A percentile compares a stretch with the other conserved stretches of the same genome.
phyloP scores from a whole-genome alignment of 1,140 invertebrate species.

The Copidosoma floridanum region DNA sequence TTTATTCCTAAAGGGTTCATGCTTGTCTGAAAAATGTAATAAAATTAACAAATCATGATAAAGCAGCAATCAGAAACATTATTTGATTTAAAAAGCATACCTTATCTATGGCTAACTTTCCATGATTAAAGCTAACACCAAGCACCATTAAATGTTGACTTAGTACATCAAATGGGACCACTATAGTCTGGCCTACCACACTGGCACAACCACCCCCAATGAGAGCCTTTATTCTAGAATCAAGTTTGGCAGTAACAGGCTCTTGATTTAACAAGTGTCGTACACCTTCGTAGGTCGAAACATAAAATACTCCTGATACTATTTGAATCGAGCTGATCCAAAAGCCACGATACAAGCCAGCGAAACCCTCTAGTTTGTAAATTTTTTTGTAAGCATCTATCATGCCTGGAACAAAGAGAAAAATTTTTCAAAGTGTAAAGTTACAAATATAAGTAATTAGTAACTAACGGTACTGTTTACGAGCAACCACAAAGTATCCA shows the following conservation, averaged over 20 bases:
- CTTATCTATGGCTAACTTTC: conserved; percentile 47
- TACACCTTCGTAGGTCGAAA: conserved; percentile 92
- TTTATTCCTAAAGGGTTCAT: conserved; percentile 70
- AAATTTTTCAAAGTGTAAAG: conserved; percentile 4
- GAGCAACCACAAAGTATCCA: too few species aligned
- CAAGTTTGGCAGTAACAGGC: conserved; percentile 53
- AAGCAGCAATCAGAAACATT: not conserved
- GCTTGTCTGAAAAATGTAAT: conserved; percentile 50
- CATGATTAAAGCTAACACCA: conserved; percentile 65
- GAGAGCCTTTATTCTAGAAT: conserved; percentile 67
- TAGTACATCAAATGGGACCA: conserved; percentile 94
- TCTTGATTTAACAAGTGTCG: conserved; percentile 72
- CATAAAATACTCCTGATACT: conserved; percentile 88
- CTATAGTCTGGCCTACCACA: conserved; percentile 90
- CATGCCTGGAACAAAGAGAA: conserved; percentile 69
- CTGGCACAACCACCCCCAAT: conserved; percentile 87
- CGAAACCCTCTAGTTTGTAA: conserved; percentile 79
- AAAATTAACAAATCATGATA: conserved; percentile 2
- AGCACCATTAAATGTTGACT: conserved; percentile 97
- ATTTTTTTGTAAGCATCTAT: conserved; percentile 91
- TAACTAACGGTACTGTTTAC: too few species aligned
- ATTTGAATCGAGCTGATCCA: conserved; percentile 88
- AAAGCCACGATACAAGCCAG: conserved; percentile 92
- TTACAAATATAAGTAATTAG: not conserved
- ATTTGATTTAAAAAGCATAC: conserved; percentile 24